Conservation (phyloP, 2,797 vertebrate species). For the Neoniphon sammara region DNA sequence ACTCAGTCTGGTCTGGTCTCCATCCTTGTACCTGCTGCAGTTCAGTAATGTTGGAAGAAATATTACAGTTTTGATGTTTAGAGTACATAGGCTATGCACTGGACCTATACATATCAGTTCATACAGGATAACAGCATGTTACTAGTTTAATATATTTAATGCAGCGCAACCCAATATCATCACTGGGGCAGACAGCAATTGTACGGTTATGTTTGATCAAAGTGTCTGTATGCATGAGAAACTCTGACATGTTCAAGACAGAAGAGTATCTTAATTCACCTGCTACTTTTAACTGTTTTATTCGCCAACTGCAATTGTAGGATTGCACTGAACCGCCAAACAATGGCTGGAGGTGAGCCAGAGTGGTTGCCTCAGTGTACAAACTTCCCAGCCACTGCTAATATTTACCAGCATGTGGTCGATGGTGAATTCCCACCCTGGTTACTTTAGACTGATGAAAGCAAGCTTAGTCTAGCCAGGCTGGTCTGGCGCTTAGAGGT, state of each 20-base stretch:
- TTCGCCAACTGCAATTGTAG: background rate
- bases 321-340: constrained; percentile 7
- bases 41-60: too few relatives aligned
- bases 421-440: constrained; percentile 27
- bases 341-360: constrained; percentile 26
- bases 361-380: constrained; percentile 44
- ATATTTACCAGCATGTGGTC: constrained; percentile 41
- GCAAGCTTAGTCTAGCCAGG: background rate
- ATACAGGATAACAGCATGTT: too few relatives aligned
- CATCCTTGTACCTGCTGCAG: background rate
- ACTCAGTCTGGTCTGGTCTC: background rate
- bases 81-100: too few relatives aligned
- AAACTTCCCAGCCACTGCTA: constrained; percentile 36
- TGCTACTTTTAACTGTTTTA: background rate
- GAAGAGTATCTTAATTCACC: background rate
- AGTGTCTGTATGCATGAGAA: too few relatives aligned
- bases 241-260: too few relatives aligned
- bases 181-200: too few relatives aligned
- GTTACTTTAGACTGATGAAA: background rate
- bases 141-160: too few relatives aligned
- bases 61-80: too few relatives aligned
- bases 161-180: too few relatives aligned
- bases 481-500: background rate
- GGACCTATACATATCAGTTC: too few relatives aligned
- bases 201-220: too few relatives aligned